Percentiles rank a stretch among this genome's conserved stretches.
These are phyloP conservation scores for Adelges cooleyi DNA, from an alignment of 1,140 invertebrate genomes.

Conservation along the genomic window DNA sequence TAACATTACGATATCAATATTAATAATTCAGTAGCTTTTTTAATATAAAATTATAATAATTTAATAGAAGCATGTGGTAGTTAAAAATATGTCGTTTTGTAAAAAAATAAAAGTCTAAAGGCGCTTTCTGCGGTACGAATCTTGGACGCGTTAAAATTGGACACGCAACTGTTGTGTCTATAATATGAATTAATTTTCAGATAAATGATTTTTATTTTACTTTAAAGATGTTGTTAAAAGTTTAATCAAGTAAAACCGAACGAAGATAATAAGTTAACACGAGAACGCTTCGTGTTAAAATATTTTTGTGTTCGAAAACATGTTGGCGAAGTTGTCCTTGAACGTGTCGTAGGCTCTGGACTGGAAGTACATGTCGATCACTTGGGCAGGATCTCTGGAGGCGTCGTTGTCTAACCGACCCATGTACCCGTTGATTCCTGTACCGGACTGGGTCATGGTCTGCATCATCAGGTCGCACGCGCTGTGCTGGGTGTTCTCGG, in stretches of 20 bases:
- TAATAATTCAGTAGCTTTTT: too few relatives aligned
- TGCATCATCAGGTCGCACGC: conserved; percentile 10
- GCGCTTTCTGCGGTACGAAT: too few relatives aligned
- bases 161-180: not conserved
- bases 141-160: not conserved
- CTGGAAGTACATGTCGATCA: conserved; percentile 4
- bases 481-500: not conserved
- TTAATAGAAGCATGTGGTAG: too few relatives aligned
- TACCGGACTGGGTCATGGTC: not conserved
- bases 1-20: too few relatives aligned
- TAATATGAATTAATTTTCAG: not conserved
- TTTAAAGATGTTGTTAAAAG: too few relatives aligned
- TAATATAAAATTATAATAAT: too few relatives aligned
- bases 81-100: too few relatives aligned
- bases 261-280: not conserved
- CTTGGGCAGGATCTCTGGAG: not conserved
- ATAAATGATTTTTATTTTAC: too few relatives aligned
- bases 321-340: not conserved
- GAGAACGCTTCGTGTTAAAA: too few relatives aligned
- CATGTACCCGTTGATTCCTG: conserved; percentile 1
- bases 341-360: not conserved
- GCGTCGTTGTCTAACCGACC: not conserved
- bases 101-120: too few relatives aligned
- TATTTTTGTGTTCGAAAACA: not conserved
- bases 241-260: not conserved